A percentile compares a stretch with the other conserved stretches of the same genome.
These are phyloP conservation scores for Aspidapion aeneum DNA, from an alignment of 2,888 invertebrate genomes.

Conservation along the genomic window DNA sequence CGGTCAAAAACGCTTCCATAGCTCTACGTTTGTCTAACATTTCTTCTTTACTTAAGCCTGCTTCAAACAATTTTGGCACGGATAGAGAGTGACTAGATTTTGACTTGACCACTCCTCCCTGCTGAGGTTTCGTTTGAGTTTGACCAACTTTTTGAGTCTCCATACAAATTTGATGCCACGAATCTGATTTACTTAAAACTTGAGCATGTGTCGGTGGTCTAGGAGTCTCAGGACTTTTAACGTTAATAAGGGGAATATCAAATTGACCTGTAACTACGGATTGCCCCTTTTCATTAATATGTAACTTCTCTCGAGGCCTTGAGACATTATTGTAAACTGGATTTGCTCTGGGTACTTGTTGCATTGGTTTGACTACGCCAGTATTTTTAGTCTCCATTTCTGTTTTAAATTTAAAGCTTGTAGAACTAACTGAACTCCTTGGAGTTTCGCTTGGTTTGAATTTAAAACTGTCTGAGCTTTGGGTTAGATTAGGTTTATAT, in stretches of 20 bases:
- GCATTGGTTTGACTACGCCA: constrained; percentile 35
- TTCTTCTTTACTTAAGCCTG: constrained; percentile 64
- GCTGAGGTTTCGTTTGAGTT: constrained; percentile 35
- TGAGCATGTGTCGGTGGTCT: constrained; percentile 37
- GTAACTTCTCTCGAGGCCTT: constrained; percentile 34
- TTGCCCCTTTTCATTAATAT: constrained; percentile 45
- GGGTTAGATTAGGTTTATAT: not conserved
- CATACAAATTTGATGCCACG: constrained; percentile 70
- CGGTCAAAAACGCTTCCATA: constrained; percentile 67
- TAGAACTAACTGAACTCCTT: constrained; percentile 9
- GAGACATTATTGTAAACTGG: constrained; percentile 28
- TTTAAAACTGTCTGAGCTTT: constrained; percentile 6
- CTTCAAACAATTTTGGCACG: constrained; percentile 77
- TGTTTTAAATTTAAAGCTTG: constrained; percentile 26
- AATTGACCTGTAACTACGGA: constrained; percentile 48
- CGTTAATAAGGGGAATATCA: constrained; percentile 44
- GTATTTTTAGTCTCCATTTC: constrained; percentile 27
- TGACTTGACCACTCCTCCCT: constrained; percentile 51
- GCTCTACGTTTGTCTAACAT: constrained; percentile 67
- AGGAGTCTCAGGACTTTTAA: constrained; percentile 30
- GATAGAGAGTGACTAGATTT: constrained; percentile 73
- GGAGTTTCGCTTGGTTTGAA: not conserved
- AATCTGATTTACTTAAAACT: constrained; percentile 68
- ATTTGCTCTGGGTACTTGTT: constrained; percentile 24
- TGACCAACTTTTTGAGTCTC: constrained; percentile 32